Conservation (phyloP, 1,140 invertebrate species). For the Sitophilus oryzae region DNA sequence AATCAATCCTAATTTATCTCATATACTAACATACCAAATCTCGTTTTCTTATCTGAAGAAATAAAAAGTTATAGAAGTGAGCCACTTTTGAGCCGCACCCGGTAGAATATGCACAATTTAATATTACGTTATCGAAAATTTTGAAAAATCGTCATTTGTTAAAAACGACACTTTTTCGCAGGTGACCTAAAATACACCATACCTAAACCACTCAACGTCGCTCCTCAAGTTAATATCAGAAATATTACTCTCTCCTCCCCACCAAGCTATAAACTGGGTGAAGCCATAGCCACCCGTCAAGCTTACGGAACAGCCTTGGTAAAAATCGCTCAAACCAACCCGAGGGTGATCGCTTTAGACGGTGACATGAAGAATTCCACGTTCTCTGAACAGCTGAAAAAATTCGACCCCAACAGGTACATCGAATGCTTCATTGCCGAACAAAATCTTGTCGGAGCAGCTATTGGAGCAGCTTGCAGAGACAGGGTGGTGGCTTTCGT, state of each 20-base stretch:
- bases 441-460: slow-evolving; percentile 95
- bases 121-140: too few species aligned
- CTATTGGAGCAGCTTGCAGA: slow-evolving; percentile 84
- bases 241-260: slow-evolving; percentile 73
- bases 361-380: slow-evolving; percentile 99
- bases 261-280: slow-evolving; percentile 77
- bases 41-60: too few species aligned
- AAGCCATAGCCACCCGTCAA: slow-evolving; percentile 81
- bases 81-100: too few species aligned
- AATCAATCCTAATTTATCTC: too few species aligned
- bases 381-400: slow-evolving; percentile 86
- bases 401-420: slow-evolving; percentile 68
- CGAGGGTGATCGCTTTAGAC: slow-evolving; percentile 84
- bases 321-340: slow-evolving; percentile 80
- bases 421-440: slow-evolving; percentile 99
- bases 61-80: too few species aligned
- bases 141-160: neutral
- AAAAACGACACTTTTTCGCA: slow-evolving; percentile 1
- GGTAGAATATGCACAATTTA: too few species aligned
- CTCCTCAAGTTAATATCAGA: slow-evolving; percentile 63
- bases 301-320: slow-evolving; percentile 85
- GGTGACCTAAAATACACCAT: slow-evolving; percentile 25
- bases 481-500: slow-evolving; percentile 85
- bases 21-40: too few species aligned
- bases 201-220: slow-evolving; percentile 58